A percentile compares a stretch with the other conserved stretches of the same genome.
phyloP scores from a whole-genome alignment of 2,113 vertebrate genomes.

The Dromaius novaehollandiae region DNA sequence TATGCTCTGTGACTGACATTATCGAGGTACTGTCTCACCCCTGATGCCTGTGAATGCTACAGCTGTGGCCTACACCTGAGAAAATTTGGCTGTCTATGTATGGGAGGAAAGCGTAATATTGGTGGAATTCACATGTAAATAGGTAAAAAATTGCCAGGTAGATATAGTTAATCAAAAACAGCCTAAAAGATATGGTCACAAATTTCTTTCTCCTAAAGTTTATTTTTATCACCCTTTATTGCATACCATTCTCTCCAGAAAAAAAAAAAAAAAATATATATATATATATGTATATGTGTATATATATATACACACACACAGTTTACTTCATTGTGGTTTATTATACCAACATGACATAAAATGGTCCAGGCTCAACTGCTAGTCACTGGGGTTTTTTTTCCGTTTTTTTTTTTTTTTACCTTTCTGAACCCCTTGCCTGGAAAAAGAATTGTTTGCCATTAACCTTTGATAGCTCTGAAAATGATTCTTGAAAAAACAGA shows the following conservation, averaged over 20 bases:
- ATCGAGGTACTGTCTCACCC: not conserved
- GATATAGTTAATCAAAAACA: not conserved
- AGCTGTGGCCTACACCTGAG: not conserved
- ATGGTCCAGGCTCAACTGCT: not conserved
- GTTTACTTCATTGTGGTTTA: not conserved
- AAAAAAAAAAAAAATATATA: not conserved
- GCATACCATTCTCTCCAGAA: not conserved
- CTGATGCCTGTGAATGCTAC: not conserved
- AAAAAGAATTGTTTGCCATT: not conserved
- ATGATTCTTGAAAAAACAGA: not conserved
- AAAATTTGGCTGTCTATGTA: not conserved
- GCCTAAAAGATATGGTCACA: not conserved
- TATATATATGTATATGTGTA: too few species aligned
- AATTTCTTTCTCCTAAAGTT: not conserved
- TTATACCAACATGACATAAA: not conserved
- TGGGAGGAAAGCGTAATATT: not conserved
- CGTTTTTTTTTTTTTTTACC: not conserved
- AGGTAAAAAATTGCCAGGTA: not conserved
- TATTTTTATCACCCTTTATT: not conserved
- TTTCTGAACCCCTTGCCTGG: not conserved
- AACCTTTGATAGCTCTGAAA: conserved; percentile 8
- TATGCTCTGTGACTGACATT: not conserved
- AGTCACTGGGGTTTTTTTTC: not conserved
- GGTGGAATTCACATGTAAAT: not conserved
- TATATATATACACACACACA: not conserved